Conservation (phyloP, 2,888 invertebrate species). For the Zygothrica quintamaculata region DNA sequence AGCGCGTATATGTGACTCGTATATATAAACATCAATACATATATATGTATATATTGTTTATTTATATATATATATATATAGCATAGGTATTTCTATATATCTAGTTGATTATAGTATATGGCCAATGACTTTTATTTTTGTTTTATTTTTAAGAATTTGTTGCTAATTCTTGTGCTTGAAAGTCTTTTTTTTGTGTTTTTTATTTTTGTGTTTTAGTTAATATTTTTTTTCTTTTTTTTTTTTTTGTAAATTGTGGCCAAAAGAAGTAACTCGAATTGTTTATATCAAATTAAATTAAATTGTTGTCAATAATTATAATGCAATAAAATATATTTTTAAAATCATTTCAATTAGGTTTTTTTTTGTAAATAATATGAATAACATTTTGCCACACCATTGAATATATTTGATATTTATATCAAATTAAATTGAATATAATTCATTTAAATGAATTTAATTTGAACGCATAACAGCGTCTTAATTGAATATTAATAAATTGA, state of each 20-base stretch:
- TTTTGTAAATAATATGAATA: too few species aligned
- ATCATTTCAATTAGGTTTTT: constrained; percentile 13
- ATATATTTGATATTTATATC: not conserved
- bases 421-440: not conserved
- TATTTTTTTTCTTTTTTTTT: not conserved
- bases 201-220: constrained; percentile 12
- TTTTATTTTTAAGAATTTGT: constrained; percentile 56
- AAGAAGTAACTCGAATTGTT: constrained; percentile 16
- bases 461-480: not conserved
- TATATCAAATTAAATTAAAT: too few species aligned
- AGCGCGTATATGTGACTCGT: constrained; percentile 54
- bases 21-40: constrained; percentile 23
- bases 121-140: constrained; percentile 67
- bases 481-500: not conserved
- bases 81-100: constrained; percentile 31
- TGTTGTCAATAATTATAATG: constrained; percentile 8
- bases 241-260: constrained; percentile 26
- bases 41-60: constrained; percentile 25
- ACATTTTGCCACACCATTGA: too few species aligned
- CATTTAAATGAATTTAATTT: not conserved
- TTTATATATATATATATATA: constrained; percentile 29
- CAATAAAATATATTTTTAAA: too few species aligned
- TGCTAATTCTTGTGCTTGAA: constrained; percentile 47
- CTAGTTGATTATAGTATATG: constrained; percentile 46
- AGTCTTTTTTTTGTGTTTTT: constrained; percentile 28